Conservation (phyloP, 2,797 vertebrate species). For the Enteromius anoplus region DNA sequence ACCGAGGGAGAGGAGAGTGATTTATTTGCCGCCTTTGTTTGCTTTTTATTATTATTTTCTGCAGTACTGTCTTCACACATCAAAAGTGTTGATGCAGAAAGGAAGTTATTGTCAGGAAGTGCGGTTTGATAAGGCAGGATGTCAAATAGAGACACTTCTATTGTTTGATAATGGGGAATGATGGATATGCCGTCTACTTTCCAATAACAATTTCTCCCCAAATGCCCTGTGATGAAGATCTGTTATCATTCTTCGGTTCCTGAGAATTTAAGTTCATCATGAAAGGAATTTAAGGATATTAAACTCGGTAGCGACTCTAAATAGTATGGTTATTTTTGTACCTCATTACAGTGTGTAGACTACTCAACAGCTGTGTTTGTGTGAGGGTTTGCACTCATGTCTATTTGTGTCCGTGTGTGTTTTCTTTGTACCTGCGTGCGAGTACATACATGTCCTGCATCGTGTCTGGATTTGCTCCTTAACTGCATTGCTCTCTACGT, state of each 20-base stretch:
- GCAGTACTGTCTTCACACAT: not conserved
- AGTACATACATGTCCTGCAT: not conserved
- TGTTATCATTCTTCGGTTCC: not conserved
- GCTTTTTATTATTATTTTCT: not conserved
- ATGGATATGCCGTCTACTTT: not conserved
- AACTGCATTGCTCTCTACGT: constrained; percentile 33
- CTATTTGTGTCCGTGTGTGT: not conserved
- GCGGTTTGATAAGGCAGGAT: not conserved
- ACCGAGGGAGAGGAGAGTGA: not conserved
- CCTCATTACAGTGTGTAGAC: constrained; percentile 3
- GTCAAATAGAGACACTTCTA: not conserved
- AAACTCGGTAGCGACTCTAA: not conserved
- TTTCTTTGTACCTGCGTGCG: not conserved
- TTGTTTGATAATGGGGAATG: not conserved
- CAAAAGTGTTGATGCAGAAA: not conserved
- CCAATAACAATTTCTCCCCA: not conserved
- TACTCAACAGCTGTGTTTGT: constrained; percentile 30
- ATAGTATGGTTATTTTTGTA: not conserved
- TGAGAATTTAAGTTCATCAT: not conserved
- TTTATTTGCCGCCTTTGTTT: not conserved
- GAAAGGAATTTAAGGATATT: not conserved
- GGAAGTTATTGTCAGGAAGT: not conserved
- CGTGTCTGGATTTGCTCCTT: constrained; percentile 36
- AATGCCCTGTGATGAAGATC: not conserved
- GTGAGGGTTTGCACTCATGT: not conserved